Conservation (phyloP, 2,888 invertebrate genomes). For the Teleogryllus oceanicus region DNA sequence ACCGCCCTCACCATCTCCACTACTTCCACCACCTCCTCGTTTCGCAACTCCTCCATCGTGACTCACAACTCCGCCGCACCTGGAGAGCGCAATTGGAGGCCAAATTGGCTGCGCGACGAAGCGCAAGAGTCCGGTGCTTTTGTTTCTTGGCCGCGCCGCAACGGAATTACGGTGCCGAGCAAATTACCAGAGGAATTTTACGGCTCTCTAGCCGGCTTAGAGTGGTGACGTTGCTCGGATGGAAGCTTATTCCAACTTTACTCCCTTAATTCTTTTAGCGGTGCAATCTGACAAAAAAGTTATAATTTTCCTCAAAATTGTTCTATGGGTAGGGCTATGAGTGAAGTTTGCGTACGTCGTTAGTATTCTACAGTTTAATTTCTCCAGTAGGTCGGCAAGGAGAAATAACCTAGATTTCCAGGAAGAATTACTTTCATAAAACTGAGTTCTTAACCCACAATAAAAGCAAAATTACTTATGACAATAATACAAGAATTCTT, state of each 20-base stretch:
- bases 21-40: too few relatives aligned
- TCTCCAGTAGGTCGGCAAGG: too few relatives aligned
- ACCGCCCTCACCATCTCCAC: too few relatives aligned
- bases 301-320: background rate
- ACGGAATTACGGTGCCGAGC: background rate
- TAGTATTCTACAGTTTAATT: background rate
- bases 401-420: too few relatives aligned
- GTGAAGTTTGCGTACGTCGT: background rate
- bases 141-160: background rate
- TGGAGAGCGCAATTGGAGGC: too few relatives aligned
- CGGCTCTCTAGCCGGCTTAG: background rate
- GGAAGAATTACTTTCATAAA: too few relatives aligned
- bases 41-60: too few relatives aligned
- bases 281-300: background rate
- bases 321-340: background rate
- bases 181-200: constrained; percentile 1
- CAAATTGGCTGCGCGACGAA: too few relatives aligned
- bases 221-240: background rate
- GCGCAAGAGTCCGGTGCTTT: background rate
- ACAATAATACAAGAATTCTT: too few relatives aligned
- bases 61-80: too few relatives aligned
- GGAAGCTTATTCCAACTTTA: background rate
- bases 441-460: too few relatives aligned
- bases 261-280: constrained; percentile 7
- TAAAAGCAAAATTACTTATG: too few relatives aligned